Evolutionary conservation across 2,797 vertebrate genomes (phyloP), one percentile per base, ranked within the genome.

Genomic region (Anabacerthia variegaticeps): DNA sequence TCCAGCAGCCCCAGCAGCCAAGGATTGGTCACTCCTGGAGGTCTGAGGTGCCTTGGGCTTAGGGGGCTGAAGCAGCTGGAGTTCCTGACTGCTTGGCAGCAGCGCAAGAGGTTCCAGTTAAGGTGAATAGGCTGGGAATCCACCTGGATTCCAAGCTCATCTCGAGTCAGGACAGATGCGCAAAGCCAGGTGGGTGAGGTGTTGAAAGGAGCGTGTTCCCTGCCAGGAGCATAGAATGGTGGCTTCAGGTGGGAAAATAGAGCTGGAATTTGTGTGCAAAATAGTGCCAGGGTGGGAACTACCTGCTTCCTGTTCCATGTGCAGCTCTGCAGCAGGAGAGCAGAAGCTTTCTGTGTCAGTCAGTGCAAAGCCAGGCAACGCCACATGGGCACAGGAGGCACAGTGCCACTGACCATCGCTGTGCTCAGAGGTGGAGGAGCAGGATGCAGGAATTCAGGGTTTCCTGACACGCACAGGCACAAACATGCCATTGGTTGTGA

Each of bases 191-290:
- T 90, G 92, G 88, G 80, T 20, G 92, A 95, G 93, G 93, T 75
- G 88, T 76, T 59, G 81, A 71, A 84, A 86, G 61, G 61, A 91
- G 49, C 2, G 0, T 39, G 59, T 88, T 61, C 68, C 61, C 58
- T 81, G 88, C 82, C 9, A 52, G 72, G 52, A 85, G 54, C 54
- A 36, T 6, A 19, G 72, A 54, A 36, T 5, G 2, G 78, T 23
- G 3, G 72, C 91, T 92, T 79, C 92, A 93, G 89, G 55, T 95
- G 92, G 82, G 89, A 75, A 81, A 86, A 84, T 1, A 49, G 66
- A 65, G 71, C 75, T 78, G 65, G 85, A 74, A 32, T 32, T 82
- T 71, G 41, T 6, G 23, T 5, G 12, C 93, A 81, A 89, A 93
- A 18, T 26, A 13, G 76, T 51, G 93, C 30, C 8, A 36, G 89